Conservation (phyloP, 2,797 vertebrate species). For the Galagoides demidoff region DNA sequence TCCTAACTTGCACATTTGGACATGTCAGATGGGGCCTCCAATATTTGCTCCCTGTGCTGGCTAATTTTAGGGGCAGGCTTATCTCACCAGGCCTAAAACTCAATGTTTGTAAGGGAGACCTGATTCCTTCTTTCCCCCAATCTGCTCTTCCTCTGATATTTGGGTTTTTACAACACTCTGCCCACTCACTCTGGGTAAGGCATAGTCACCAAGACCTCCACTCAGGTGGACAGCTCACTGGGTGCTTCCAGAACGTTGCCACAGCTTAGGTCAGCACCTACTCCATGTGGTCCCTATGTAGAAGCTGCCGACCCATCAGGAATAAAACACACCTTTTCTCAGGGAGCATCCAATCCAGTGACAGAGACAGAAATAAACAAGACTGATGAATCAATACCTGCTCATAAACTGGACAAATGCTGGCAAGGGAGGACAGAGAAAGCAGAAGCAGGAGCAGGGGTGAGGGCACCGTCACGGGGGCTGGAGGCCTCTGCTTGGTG, state of each 20-base stretch:
- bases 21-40: background rate
- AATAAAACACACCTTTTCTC: background rate
- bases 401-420: background rate
- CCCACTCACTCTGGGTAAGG: too few species aligned
- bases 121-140: too few species aligned
- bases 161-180: background rate
- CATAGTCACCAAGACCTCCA: background rate
- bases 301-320: background rate
- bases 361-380: background rate
- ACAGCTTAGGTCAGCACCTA: accelerated
- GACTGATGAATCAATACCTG: background rate
- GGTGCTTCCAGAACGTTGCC: background rate
- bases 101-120: background rate
- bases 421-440: too few species aligned
- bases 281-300: accelerated
- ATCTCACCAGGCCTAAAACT: background rate
- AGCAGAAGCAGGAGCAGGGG: accelerated
- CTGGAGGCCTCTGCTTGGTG: background rate
- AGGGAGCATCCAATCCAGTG: background rate
- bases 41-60: background rate
- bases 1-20: background rate
- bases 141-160: background rate
- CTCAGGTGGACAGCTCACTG: accelerated
- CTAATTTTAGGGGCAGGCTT: background rate
- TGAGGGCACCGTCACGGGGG: background rate